These are phyloP conservation scores for Dichetophora obliterata DNA, from an alignment of 2,888 invertebrate genomes.

Conservation along the genomic window DNA sequence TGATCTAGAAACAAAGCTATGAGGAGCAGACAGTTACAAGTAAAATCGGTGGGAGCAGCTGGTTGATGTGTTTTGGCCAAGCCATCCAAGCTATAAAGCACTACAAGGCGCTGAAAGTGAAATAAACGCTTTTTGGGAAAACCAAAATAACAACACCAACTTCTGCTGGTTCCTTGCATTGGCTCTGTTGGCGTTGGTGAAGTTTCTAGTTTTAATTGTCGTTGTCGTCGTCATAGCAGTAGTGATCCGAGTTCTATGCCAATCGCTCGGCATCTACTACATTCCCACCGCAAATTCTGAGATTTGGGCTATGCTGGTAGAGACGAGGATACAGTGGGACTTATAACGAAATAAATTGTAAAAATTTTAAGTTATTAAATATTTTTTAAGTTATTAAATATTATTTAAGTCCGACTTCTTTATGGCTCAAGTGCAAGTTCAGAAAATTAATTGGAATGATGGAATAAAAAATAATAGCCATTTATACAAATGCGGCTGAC, in stretches of 20 bases:
- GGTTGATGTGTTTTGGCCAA: too few species aligned
- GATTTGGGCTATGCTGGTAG: not conserved
- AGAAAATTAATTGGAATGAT: too few species aligned
- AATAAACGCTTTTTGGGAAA: not conserved
- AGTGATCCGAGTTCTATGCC: not conserved
- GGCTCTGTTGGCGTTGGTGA: conserved; percentile 1
- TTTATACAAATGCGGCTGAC: too few species aligned
- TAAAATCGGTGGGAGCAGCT: not conserved
- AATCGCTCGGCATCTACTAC: not conserved
- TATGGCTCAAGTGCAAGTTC: too few species aligned
- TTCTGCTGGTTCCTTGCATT: not conserved
- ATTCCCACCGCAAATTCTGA: not conserved
- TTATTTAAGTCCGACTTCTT: too few species aligned
- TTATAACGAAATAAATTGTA: too few species aligned
- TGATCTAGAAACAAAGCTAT: not conserved
- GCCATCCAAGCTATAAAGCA: not conserved
- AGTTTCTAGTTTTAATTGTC: conserved; percentile 16
- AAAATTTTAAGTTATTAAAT: too few species aligned
- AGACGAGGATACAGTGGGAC: not conserved
- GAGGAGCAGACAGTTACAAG: not conserved
- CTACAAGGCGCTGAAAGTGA: not conserved
- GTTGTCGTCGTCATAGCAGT: not conserved
- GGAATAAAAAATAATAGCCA: too few species aligned
- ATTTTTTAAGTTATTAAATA: too few species aligned
- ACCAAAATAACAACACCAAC: conserved; percentile 9